phyloP scores from a whole-genome alignment of 2,888 invertebrate genomes.

The Notocelia uddmanniana region DNA sequence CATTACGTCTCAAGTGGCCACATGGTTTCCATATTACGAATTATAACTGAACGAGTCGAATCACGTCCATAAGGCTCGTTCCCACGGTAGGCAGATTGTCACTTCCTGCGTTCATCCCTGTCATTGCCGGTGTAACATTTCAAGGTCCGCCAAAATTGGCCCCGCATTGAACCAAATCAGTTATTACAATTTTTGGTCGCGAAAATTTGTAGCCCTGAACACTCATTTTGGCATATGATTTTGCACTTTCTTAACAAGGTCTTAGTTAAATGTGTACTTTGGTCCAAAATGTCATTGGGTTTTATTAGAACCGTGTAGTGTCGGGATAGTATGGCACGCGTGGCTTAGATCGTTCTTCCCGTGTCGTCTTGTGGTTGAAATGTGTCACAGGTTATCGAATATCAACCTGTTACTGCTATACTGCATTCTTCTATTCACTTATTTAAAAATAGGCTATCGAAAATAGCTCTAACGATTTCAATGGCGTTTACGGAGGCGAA shows the following conservation, averaged over 20 bases:
- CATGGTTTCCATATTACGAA: not conserved
- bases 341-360: no score
- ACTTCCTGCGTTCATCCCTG: constrained; percentile 69
- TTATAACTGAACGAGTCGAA: constrained; percentile 4
- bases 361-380: no score
- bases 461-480: no score
- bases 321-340: no score
- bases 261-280: not conserved
- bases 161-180: constrained; percentile 44
- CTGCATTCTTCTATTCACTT: no score
- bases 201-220: constrained; percentile 12
- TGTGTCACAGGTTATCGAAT: no score
- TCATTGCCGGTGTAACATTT: constrained; percentile 61
- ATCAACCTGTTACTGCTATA: no score
- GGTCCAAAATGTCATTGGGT: no score
- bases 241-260: constrained; percentile 4
- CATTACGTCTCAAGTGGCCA: not conserved
- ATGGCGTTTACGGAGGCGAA: no score
- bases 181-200: constrained; percentile 1
- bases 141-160: constrained; percentile 62
- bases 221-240: not conserved
- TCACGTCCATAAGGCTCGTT: constrained; percentile 42
- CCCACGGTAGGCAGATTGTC: constrained; percentile 63
- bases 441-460: no score
- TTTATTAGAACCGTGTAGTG: no score